Conservation (phyloP, 2,113 vertebrate genomes). For the Rhineura floridana region DNA sequence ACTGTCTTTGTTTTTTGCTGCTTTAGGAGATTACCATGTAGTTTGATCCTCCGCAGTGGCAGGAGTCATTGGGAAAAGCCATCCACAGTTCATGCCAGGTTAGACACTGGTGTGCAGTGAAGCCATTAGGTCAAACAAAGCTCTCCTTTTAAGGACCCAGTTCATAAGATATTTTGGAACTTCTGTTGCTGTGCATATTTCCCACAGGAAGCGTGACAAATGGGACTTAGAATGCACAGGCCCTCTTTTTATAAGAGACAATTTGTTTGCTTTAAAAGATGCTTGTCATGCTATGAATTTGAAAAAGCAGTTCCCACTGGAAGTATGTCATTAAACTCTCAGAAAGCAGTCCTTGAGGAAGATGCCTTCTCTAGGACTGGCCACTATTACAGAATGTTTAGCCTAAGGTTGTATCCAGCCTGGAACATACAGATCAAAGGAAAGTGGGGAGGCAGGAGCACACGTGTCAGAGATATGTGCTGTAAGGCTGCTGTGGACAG, state of each 20-base stretch:
- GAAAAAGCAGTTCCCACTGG: neutral
- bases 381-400: neutral
- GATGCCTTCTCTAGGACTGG: neutral
- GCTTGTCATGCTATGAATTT: neutral
- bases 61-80: fast-evolving
- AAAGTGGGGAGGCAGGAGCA: neutral
- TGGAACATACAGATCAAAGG: neutral
- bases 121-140: neutral
- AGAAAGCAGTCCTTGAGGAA: slow-evolving; percentile 13
- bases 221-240: neutral
- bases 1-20: neutral
- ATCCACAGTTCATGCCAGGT: neutral
- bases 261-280: neutral
- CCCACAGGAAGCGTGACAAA: neutral
- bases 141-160: neutral
- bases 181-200: neutral
- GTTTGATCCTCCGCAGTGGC: neutral
- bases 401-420: neutral
- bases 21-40: neutral
- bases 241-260: neutral
- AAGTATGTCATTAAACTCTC: neutral
- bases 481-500: neutral
- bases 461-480: neutral
- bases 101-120: neutral
- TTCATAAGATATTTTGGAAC: neutral